These are phyloP conservation scores for Tipula vernalis DNA, from an alignment of 2,888 invertebrate genomes.

Conservation along the genomic window DNA sequence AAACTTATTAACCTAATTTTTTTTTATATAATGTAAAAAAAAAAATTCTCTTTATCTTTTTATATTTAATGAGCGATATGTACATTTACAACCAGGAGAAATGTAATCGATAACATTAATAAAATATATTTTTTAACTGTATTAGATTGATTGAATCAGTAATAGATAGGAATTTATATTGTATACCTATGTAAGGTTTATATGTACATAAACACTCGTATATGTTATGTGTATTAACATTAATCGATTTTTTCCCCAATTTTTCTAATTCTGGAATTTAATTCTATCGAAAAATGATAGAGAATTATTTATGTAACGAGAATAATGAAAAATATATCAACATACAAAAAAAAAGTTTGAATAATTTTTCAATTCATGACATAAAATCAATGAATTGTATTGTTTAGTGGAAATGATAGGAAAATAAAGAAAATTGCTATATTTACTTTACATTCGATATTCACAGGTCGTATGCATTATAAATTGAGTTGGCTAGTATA, in stretches of 20 bases:
- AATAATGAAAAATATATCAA: neutral
- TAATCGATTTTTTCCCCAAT: neutral
- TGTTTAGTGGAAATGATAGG: neutral
- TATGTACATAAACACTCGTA: neutral
- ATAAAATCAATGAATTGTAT: neutral
- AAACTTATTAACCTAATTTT: slow-evolving; percentile 4
- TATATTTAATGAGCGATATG: no score
- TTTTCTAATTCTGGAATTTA: neutral
- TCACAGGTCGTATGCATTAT: neutral
- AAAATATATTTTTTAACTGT: neutral
- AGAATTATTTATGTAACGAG: neutral
- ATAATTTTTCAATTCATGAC: neutral
- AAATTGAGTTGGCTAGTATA: no score
- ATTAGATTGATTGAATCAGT: neutral
- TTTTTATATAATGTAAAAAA: neutral
- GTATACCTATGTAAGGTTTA: neutral
- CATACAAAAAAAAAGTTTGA: neutral
- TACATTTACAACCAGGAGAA: neutral
- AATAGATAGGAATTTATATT: neutral
- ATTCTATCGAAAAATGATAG: neutral
- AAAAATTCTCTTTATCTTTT: neutral
- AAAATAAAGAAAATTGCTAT: neutral
- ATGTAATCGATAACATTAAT: neutral
- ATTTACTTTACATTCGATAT: neutral
- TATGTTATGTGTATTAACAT: neutral